Evolutionary conservation across 2,113 vertebrate genomes (phyloP).

Genomic region (Solea solea): DNA sequence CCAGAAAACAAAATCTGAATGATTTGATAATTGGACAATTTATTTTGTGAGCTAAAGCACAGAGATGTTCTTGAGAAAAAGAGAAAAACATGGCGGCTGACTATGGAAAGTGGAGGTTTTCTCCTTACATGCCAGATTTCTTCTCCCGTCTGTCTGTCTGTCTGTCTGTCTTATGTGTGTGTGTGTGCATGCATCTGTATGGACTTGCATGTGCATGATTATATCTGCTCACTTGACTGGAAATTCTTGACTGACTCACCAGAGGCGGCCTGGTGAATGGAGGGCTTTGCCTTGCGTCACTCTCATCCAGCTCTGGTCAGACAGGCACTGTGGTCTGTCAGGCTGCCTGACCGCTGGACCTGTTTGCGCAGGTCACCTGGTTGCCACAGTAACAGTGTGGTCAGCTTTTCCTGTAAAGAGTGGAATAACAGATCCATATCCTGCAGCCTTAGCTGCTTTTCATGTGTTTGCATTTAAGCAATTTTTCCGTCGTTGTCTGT

Average conservation of each 20-base stretch:
- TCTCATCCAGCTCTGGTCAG: conserved; percentile 4
- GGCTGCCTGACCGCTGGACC: background rate
- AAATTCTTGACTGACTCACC: conserved; percentile 3
- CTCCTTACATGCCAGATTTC: background rate
- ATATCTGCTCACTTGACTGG: conserved; percentile 8
- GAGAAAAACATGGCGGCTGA: too few species aligned
- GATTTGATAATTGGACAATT: conserved; percentile 16
- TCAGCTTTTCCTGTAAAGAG: conserved; percentile 58
- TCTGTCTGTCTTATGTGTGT: background rate
- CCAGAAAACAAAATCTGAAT: conserved; percentile 11
- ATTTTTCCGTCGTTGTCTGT: background rate
- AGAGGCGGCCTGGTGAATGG: background rate
- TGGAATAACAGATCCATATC: conserved; percentile 50
- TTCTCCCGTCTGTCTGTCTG: background rate
- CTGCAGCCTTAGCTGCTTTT: conserved; percentile 14
- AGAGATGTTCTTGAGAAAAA: too few species aligned
- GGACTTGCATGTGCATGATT: conserved; percentile 4
- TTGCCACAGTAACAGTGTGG: conserved; percentile 41
- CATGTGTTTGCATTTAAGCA: conserved; percentile 1
- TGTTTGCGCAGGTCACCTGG: conserved; percentile 60
- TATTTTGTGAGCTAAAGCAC: too few species aligned
- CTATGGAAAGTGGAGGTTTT: too few species aligned
- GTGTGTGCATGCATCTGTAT: background rate
- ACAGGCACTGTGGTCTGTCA: conserved; percentile 10
- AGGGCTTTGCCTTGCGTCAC: conserved; percentile 16